Evolutionary conservation across 2,888 invertebrate species (phyloP), one percentile per base, ranked within the genome.

Genomic region (Heliconius charithonia): DNA sequence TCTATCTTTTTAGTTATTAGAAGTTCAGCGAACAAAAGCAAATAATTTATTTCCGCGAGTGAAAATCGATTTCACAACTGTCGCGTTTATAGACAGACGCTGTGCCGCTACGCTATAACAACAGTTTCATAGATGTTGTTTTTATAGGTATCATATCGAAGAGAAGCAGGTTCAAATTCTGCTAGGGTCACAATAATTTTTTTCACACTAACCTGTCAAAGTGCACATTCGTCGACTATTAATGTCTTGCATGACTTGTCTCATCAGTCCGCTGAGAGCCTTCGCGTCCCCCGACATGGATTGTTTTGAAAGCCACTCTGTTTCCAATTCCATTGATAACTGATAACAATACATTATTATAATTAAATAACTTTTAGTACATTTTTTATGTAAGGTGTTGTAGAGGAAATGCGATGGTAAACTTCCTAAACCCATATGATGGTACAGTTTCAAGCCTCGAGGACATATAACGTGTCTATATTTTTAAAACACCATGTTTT

Each of bases 291-390:
- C 95, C 0, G 95, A 93, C 81, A 87, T 89, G 0, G 94, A 93
- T 86, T 96, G 96, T 87, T 96, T 96, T 1, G 97, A 97, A 37
- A 98, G 91, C 92, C 97, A 97, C 81, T 96, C 96, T 79, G 96
- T 96, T 87, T 97, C 97, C 80, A 96, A 88, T 94, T 98, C 97
- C 93, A 97, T 95, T 32, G 96, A 96, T 84, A 96, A 91, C 97
- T 97, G 85, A 29, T 72, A 80, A 77, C 75, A 79, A 66, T 77
- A 45, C 16, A n/a, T 29, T 59, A 45, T 32, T 66, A 45, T 67
- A 19, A 69, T 3, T 69, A 7, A 71, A 45, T 51, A 25, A 71
- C 22, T 27, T 29, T 16, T 4, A 22, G 0, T 2, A 45, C 45
- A 45, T 45, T 45, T 16, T 45, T 45, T 16, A 45, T 45, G 16